These are phyloP conservation scores for Drosophila rubida DNA, from an alignment of 2,888 invertebrate genomes.

Conservation along the genomic window DNA sequence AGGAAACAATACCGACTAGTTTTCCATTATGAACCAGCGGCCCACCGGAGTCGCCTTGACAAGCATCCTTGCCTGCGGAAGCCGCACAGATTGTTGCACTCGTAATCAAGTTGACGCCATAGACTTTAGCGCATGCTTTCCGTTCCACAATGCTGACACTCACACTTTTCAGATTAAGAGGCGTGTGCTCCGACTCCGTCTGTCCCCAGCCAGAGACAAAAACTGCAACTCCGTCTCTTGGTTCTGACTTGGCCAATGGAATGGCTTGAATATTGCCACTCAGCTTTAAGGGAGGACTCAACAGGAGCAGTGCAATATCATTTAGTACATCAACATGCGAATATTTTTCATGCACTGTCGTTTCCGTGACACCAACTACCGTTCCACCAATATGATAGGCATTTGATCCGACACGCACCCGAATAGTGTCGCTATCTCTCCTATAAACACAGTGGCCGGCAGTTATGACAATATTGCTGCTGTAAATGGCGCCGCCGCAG, in stretches of 20 bases:
- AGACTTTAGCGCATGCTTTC: background rate
- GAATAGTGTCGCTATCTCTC: background rate
- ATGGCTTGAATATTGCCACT: background rate
- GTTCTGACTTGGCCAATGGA: background rate
- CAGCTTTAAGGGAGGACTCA: background rate
- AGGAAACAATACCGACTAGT: conserved; percentile 39
- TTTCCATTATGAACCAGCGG: conserved; percentile 4
- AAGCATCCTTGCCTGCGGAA: conserved; percentile 14
- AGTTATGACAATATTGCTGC: conserved; percentile 17
- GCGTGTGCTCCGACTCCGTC: background rate
- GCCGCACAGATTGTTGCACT: conserved; percentile 17
- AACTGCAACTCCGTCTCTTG: background rate
- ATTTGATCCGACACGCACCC: conserved; percentile 12
- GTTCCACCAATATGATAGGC: background rate
- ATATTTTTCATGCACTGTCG: background rate
- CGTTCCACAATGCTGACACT: conserved; percentile 1
- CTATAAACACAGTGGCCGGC: conserved; percentile 26
- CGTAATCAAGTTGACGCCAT: background rate
- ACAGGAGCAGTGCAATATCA: conserved; percentile 20
- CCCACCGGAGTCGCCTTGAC: conserved; percentile 32
- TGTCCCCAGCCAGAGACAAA: conserved; percentile 21
- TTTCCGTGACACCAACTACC: background rate
- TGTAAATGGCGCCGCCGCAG: conserved; percentile 34
- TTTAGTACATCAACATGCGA: background rate
- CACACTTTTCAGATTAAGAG: background rate